Conservation (phyloP, 2,888 invertebrate species). For the Toxonevra muliebris region DNA sequence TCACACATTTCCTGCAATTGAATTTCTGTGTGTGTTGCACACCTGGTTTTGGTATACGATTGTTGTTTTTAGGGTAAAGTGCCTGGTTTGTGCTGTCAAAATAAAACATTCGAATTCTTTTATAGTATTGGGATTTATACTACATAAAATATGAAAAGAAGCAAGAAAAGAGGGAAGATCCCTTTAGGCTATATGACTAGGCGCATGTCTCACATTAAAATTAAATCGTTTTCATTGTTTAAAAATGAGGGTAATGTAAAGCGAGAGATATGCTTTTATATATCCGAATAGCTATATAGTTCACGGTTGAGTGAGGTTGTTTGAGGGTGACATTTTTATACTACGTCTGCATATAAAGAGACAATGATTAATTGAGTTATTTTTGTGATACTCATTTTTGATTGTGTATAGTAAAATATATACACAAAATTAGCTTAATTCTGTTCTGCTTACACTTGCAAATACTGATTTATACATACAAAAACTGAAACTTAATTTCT, state of each 20-base stretch:
- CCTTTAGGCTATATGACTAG: background rate
- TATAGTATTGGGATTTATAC: too few species aligned
- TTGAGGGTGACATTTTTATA: background rate
- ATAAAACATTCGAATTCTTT: background rate
- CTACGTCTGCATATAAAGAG: background rate
- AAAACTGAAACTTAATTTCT: too few species aligned
- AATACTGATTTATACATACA: too few species aligned
- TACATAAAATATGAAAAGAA: too few species aligned
- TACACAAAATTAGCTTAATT: too few species aligned
- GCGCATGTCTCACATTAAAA: background rate
- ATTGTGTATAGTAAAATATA: too few species aligned
- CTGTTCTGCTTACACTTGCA: too few species aligned
- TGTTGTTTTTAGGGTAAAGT: background rate
- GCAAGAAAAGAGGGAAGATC: too few species aligned
- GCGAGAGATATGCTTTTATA: background rate
- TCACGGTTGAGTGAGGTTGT: background rate
- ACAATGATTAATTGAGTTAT: background rate
- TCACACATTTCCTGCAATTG: too few species aligned
- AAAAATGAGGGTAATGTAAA: background rate
- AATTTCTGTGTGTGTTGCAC: too few species aligned
- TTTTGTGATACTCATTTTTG: background rate
- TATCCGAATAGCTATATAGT: background rate
- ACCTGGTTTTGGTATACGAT: background rate
- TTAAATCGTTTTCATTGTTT: background rate
- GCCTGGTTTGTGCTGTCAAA: background rate